A percentile compares a stretch with the other conserved stretches of the same genome.
Conservation (phyloP, 37 sponge, comb jelly and placozoan genomes). For the Hexactinellida sp. region DNA sequence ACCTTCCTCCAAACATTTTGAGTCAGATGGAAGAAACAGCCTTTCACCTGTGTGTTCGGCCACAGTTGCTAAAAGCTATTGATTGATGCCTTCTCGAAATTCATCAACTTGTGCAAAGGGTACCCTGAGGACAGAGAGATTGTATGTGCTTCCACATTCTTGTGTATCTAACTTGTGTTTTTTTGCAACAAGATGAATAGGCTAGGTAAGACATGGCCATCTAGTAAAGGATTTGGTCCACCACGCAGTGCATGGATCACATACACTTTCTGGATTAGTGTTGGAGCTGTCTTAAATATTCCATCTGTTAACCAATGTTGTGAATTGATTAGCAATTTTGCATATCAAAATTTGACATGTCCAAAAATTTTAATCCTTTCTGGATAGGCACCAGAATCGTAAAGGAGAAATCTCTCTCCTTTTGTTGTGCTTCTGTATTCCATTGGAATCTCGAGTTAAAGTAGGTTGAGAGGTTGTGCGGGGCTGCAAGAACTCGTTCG, state of each 20-base stretch:
- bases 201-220: background rate
- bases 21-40: too few species aligned
- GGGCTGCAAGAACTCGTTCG: background rate
- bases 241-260: background rate
- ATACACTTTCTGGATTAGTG: background rate
- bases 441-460: background rate
- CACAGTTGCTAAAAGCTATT: too few species aligned
- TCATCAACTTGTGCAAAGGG: too few species aligned
- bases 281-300: background rate
- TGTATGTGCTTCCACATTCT: too few species aligned
- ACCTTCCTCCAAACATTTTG: too few species aligned
- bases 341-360: background rate
- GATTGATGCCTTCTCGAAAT: too few species aligned
- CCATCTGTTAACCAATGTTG: background rate
- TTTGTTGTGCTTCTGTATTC: background rate
- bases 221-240: background rate
- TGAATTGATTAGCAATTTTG: background rate
- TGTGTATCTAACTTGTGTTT: too few species aligned
- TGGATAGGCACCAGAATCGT: background rate
- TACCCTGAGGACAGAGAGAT: too few species aligned
- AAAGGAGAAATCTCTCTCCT: background rate
- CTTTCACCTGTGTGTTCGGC: too few species aligned
- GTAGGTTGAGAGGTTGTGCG: background rate
- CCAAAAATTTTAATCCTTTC: background rate
- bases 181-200: too few species aligned